A percentile compares a stretch with the other conserved stretches of the same genome.
phyloP scores from a whole-genome alignment of 2,113 vertebrate species.

The Gymnocephalus cernua region DNA sequence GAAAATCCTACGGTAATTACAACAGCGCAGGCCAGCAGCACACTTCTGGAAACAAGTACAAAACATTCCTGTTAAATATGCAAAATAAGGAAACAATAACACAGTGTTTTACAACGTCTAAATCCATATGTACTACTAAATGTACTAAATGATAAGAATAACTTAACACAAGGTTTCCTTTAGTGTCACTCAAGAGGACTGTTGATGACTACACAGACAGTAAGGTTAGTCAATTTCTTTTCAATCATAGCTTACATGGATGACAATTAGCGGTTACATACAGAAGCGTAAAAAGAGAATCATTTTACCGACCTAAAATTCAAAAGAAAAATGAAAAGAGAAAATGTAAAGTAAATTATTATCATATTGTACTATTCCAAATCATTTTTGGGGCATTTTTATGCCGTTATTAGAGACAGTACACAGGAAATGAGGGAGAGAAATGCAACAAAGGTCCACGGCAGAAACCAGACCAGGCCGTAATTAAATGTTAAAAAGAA shows the following conservation, averaged over 20 bases:
- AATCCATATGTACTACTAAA: not conserved
- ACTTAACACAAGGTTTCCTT: not conserved
- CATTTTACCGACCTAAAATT: not conserved
- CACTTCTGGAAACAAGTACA: constrained; percentile 6
- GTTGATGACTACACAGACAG: not conserved
- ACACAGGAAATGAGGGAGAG: not conserved
- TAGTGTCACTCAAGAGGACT: not conserved
- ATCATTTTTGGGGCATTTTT: not conserved
- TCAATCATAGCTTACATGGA: not conserved
- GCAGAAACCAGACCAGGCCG: not conserved
- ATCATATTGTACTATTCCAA: not conserved
- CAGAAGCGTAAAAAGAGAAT: not conserved
- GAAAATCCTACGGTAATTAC: constrained; percentile 1
- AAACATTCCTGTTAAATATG: not conserved
- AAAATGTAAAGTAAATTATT: not conserved
- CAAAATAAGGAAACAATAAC: not conserved
- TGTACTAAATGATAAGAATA: not conserved
- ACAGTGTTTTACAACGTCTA: not conserved
- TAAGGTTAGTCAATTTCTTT: not conserved
- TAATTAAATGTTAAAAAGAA: not conserved
- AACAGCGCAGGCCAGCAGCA: not conserved
- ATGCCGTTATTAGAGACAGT: not conserved
- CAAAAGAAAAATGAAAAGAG: not conserved
- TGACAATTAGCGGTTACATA: too few species aligned
- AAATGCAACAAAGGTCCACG: not conserved